Base-by-base conservation (phyloP, 2,888 invertebrate genomes). In the Acronicta alni region DNA sequence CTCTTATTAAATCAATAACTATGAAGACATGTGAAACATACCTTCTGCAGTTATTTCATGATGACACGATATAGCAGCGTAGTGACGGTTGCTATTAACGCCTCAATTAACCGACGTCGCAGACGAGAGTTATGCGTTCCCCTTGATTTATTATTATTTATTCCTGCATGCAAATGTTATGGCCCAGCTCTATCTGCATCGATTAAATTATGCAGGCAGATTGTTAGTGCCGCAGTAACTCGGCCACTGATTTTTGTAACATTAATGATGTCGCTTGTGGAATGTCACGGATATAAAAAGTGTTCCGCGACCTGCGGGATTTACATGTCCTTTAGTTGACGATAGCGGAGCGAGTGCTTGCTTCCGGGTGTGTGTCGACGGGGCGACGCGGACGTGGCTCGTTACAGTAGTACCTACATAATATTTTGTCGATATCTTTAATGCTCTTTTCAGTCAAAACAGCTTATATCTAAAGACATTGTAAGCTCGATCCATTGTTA, bases 1-100 rank as follows among this genome's bases (percentile, higher is more conserved):
- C n/a, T n/a, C n/a, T n/a, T n/a, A n/a, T n/a, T n/a, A n/a, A n/a
- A n/a, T n/a, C n/a, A n/a, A 20, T 3, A 23, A 8, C 4, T 23
- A 23, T 2, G 9, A 26, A 26, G 1, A 26, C 0, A 9, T 10
- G 10, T 26, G 10, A 10, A 17, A 14, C 14, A 18, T 7, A 42
- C 20, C 42, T 42, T 42, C 42, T 42, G 42, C 3, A 2, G 8
- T 12, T 6, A 41, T 41, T 6, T 41, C 12, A 14, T 5, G 12
- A 18, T 18, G 3, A 18, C 12, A 41, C 18, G 45, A 26, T 37
- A 42, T 45, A 69, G 20, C 55, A 38, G 45, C 41, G 6, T 71
- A 78, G 72, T 75, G 81, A 70, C 71, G 72, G 67, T 45, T 35
- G 57, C 83, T 76, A 84, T 84, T 84, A 84, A 80, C 81, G 73